Base-by-base conservation (phyloP, 2,113 vertebrate species). In the Mesocricetus auratus region DNA sequence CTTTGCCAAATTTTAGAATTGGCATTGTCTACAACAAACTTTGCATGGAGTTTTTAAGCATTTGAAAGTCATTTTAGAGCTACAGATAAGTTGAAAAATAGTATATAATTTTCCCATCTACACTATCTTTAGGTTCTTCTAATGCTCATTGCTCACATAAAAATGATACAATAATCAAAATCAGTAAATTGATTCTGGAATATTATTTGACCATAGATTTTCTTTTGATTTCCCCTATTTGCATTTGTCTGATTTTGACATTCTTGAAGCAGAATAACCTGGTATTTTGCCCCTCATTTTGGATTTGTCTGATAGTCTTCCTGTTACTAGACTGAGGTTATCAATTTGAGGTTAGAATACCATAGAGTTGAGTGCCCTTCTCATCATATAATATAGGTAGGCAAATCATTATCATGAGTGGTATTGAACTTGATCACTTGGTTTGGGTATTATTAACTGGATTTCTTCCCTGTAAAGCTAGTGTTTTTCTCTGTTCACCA, bases 1-100 rank as follows among this genome's bases (percentile, higher is more conserved):
- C 26, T 13, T 62, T 93, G 73, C 75, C 77, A 78, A 73, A 58
- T 91, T 91, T 93, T 89, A 89, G 64, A 86, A 89, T 92, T 88
- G 75, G 1, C 29, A 86, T 83, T 89, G 24, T 86, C 24, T 97
- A 85, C 39, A 87, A 74, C 29, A 91, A 73, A 89, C 74, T 26
- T 79, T 95, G 58, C 11, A 92, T 60, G 78, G 31, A 33, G 36
- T 79, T 88, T 94, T 56, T 19, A 79, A 60, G 31, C 88, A 85
- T 82, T 96, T 45, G 22, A 53, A 73, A 89, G 71, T 79, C 50
- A 17, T n/a, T 81, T 73, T 79, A 85, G 21, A 53, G 17, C 15
- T 75, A 68, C 12, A 53, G 24, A 95, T 73, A 22, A 81, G 33
- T 89, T 94, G 33, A 86, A 93, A 95, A 69, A 81, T 89, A 50